These are phyloP conservation scores for Laspeyria flexula DNA, from an alignment of 2,888 invertebrate genomes.

Conservation along the genomic window DNA sequence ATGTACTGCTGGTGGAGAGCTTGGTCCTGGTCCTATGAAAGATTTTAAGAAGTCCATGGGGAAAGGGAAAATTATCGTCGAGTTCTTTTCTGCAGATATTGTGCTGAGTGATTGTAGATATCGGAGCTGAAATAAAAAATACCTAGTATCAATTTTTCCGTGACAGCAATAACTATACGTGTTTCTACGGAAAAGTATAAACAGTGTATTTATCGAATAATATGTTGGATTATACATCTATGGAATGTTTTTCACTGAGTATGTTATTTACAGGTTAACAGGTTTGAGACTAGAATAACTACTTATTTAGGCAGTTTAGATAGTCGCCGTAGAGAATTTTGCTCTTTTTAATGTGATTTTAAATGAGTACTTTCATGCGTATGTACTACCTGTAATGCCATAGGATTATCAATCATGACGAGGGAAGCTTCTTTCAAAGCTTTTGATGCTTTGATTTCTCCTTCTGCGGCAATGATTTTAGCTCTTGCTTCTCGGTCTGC, in stretches of 20 bases:
- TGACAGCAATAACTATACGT: too few relatives aligned
- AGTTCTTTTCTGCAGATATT: slow-evolving; percentile 97
- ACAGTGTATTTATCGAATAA: too few relatives aligned
- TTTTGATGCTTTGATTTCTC: slow-evolving; percentile 94
- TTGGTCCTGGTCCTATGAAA: slow-evolving; percentile 65
- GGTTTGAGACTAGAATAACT: too few relatives aligned
- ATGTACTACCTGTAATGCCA: slow-evolving; percentile 84
- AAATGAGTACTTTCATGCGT: too few relatives aligned
- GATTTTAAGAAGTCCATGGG: slow-evolving; percentile 92
- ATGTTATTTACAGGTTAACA: too few relatives aligned
- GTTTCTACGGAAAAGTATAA: too few relatives aligned
- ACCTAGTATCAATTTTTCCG: too few relatives aligned
- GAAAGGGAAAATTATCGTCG: slow-evolving; percentile 97
- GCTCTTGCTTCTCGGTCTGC: slow-evolving; percentile 89
- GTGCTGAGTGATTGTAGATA: slow-evolving; percentile 96
- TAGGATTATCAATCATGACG: slow-evolving; percentile 93
- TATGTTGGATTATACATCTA: too few relatives aligned
- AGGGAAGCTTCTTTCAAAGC: slow-evolving; percentile 95
- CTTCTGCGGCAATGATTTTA: slow-evolving; percentile 90
- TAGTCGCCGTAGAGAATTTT: too few relatives aligned
- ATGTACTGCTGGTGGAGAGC: slow-evolving; percentile 45
- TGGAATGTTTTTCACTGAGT: too few relatives aligned
- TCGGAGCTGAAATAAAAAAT: slow-evolving; percentile 87
- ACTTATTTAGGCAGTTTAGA: too few relatives aligned
- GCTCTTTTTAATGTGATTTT: too few relatives aligned